Base-by-base conservation (phyloP, 2,797 vertebrate species). In the Lepilemur ruficaudatus region DNA sequence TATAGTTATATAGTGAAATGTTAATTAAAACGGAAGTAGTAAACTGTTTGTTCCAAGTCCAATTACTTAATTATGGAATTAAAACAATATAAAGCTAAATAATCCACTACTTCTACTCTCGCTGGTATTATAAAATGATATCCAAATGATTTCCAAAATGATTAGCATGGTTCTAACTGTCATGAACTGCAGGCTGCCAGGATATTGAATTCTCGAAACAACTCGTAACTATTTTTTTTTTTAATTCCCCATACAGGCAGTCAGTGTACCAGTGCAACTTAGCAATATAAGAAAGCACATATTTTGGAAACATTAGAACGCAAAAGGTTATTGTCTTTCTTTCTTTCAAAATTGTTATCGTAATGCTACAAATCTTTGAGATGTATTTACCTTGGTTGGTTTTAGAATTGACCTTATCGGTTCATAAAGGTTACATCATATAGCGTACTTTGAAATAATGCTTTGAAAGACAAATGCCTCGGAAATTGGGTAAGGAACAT, bases 41-140 rank as follows among this genome's bases (percentile, higher is more conserved):
- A 97, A 93, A 95, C 78, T 85, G 91, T 95, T 97, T 96, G 73
- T 95, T 94, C 72, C 79, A 96, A 94, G 85, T 94, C 92, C 86
- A 97, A 96, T 97, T 98, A 96, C 96, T 97, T 98, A 98, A 97
- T 97, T 97, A 96, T 91, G 70, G 63, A 96, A 97, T 97, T 97
- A 96, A 88, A 89, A 97, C 95, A 94, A 97, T 90, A 95, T 92
- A 94, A 82, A 96, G 72, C 89, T 96, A 95, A 97, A 96, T 96
- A 97, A 97, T 96, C 93, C 94, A 87, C 84, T 76, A 92, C 55
- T 97, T 96, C 43, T 20, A 38, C 18, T 97, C 96, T 94, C 93
- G 25, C 35, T 86, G 89, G 95, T 78, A 72, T 97, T 91, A 78
- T 95, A 96, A 93, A 96, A 94, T 76, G 50, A 76, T 92, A 95